A percentile compares a stretch with the other conserved stretches of the same genome.
These are phyloP conservation scores for Encarsia formosa DNA, from an alignment of 2,888 invertebrate genomes.

Conservation along the genomic window DNA sequence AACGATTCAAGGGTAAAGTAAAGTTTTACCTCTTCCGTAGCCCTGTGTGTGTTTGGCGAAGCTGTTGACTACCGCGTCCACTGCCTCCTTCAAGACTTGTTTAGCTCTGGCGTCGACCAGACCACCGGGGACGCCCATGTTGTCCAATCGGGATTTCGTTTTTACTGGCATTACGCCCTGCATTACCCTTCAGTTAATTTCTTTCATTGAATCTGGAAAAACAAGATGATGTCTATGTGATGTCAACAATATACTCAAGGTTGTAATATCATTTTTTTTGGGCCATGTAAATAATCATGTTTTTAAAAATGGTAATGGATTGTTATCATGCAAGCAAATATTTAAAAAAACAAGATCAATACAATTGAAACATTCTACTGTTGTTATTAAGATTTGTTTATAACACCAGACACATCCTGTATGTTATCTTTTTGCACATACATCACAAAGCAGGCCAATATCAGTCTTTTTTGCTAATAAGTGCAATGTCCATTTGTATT, in stretches of 20 bases:
- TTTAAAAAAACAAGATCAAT: too few species aligned
- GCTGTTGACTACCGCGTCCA: slow-evolving; percentile 69
- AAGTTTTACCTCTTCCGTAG: slow-evolving; percentile 66
- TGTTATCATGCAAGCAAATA: too few species aligned
- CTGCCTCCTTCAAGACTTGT: slow-evolving; percentile 64
- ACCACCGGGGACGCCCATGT: slow-evolving; percentile 47
- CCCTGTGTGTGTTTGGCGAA: slow-evolving; percentile 70
- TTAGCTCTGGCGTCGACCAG: slow-evolving; percentile 57
- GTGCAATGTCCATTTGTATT: not conserved
- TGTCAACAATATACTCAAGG: too few species aligned
- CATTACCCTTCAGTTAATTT: slow-evolving; percentile 30
- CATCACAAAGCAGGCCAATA: not conserved
- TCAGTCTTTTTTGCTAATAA: not conserved
- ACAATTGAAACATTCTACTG: too few species aligned
- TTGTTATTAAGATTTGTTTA: too few species aligned
- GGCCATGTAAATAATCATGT: too few species aligned
- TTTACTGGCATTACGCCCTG: slow-evolving; percentile 50
- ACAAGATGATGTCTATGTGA: too few species aligned
- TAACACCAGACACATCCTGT: too few species aligned
- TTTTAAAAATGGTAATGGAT: too few species aligned
- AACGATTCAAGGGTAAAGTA: too few species aligned
- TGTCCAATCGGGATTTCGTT: slow-evolving; percentile 47
- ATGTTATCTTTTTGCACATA: not conserved
- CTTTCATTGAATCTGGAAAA: slow-evolving; percentile 31
- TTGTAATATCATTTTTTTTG: too few species aligned